Base-by-base conservation (phyloP, 2,888 invertebrate species). In the Athetis lepigone region DNA sequence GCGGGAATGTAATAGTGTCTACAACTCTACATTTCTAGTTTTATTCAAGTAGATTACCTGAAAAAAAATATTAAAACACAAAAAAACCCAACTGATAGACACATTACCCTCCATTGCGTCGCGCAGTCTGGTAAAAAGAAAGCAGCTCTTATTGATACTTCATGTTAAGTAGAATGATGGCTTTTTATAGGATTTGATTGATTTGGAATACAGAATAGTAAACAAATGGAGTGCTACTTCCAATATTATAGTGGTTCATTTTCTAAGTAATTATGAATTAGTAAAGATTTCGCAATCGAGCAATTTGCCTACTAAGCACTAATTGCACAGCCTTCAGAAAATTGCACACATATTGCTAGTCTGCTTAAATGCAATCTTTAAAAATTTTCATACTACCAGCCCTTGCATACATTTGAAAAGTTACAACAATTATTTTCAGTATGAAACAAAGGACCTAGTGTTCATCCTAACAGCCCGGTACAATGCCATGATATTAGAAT, bases 401-500 rank as follows among this genome's bases (percentile, higher is more conserved):
- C n/a, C n/a, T n/a, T n/a, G n/a, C n/a, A n/a, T n/a, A n/a, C n/a
- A 13, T 27, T 18, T 4, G 11, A 27, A 43, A 70, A 23, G 37
- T 6, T 5, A 9, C 4, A 68, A 39, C 4, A 11, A 47, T 33
- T 4, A 4, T 75, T 95, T 95, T 57, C 91, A 98, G 98, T 96
- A 98, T 86, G 98, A 98, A 88, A 96, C 97, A 68, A 98, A 99
- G 91, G 99, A 99, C 90, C 94, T 98, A 60, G 95, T 99, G 45
- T 99, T 99, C 89, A 96, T 99, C 40, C 96, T 99, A 56, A 99
- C 99, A 6, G 96, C 97, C 46, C 97, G 99, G 46, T 98, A 99
- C 89, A 98, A 99, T 95, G 99, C 99, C 2, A 99, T 99, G 98
- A 99, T 99, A 85, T 92, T 99, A 72, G 99, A 99, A 92, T 99